Evolutionary conservation across 2,113 vertebrate species (phyloP).

Genomic region (Leucopsar rothschildi): DNA sequence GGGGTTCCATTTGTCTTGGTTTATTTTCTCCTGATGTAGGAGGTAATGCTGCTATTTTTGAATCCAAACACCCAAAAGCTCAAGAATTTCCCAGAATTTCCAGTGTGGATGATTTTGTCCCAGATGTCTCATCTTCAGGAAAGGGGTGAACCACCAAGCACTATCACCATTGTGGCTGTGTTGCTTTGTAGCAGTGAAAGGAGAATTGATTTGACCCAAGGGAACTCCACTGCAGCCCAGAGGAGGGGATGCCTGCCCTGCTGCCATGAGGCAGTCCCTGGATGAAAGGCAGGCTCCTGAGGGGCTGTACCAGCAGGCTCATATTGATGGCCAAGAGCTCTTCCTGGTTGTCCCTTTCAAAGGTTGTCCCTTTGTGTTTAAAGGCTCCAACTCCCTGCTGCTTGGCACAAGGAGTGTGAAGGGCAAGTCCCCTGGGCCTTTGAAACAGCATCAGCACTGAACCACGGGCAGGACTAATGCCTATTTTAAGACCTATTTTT

Average conservation of each 20-base stretch:
- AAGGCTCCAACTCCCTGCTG: background rate
- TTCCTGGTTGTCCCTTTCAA: background rate
- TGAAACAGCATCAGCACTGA: background rate
- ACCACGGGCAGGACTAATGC: background rate
- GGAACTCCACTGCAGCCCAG: fast-evolving
- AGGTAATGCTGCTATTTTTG: background rate
- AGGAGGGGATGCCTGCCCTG: background rate
- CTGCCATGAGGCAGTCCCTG: background rate
- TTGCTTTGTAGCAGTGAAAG: background rate
- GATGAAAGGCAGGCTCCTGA: background rate
- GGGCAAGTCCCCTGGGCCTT: background rate
- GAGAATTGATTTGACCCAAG: background rate
- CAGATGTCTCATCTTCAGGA: background rate
- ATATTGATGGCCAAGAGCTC: fast-evolving
- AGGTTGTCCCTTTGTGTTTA: background rate
- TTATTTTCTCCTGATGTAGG: background rate
- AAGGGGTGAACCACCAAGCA: background rate
- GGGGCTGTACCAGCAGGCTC: background rate
- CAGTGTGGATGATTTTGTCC: background rate
- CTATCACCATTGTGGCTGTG: no score
- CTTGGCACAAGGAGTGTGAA: fast-evolving
- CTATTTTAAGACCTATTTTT: slow-evolving; percentile 34
- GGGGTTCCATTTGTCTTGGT: background rate
- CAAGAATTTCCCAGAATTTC: background rate
- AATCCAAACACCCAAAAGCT: background rate